Percentiles rank a stretch among this genome's conserved stretches.
Conservation (phyloP, 1,140 invertebrate genomes). For the Lepidurus arcticus region DNA sequence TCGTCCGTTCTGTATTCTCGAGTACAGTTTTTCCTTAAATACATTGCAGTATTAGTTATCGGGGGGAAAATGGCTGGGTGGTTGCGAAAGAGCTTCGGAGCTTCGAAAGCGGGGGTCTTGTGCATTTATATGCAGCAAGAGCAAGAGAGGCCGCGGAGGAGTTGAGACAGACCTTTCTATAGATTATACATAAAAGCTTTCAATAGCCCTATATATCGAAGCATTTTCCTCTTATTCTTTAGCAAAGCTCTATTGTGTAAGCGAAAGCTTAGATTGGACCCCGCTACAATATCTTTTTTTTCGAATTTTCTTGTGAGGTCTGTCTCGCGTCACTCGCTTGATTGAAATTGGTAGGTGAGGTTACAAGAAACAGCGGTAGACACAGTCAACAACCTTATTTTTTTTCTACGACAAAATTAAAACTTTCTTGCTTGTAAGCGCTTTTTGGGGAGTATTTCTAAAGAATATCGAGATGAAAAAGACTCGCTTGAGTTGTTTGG, state of each 20-base stretch:
- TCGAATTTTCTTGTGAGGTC: neutral
- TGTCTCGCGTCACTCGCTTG: conserved; percentile 1
- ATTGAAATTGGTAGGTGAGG: conserved; percentile 3
- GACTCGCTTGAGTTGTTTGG: neutral
- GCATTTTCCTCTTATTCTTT: neutral
- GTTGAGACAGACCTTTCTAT: neutral
- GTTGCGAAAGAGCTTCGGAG: neutral
- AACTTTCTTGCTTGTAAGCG: neutral
- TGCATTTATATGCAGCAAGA: neutral
- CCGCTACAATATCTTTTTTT: neutral
- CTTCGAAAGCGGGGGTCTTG: neutral
- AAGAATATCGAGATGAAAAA: neutral
- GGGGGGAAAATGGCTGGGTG: neutral
- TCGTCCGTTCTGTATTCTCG: neutral
- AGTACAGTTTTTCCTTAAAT: neutral
- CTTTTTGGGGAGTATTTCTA: neutral
- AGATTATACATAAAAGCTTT: conserved; percentile 5
- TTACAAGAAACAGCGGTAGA: neutral
- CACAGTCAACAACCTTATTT: conserved; percentile 12
- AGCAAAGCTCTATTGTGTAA: neutral
- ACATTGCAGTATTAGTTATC: conserved; percentile 1
- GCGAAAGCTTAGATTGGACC: neutral
- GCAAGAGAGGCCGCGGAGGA: neutral
- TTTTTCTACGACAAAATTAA: neutral
- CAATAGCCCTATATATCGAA: neutral